These are phyloP conservation scores for Acanthochromis polyacanthus DNA, from an alignment of 2,113 vertebrate genomes.

Conservation along the genomic window DNA sequence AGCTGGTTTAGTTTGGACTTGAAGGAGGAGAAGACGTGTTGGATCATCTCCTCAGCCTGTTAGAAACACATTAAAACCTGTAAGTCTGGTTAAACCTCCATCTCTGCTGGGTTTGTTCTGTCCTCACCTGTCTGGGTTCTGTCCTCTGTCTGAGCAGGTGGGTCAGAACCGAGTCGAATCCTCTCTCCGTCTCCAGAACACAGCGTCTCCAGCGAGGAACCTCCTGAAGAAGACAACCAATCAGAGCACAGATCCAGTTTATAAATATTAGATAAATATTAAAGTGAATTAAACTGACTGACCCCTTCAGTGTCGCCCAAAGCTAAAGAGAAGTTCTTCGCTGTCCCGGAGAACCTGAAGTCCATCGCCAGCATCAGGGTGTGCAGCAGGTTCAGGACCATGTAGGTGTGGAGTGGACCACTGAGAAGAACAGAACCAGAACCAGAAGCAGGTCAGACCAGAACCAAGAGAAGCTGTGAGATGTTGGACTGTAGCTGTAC, in stretches of 20 bases:
- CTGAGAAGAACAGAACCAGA: conserved; percentile 55
- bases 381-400: conserved; percentile 84
- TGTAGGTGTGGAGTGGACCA: conserved; percentile 80
- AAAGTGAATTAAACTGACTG: conserved; percentile 5
- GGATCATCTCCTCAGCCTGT: conserved; percentile 80
- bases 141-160: conserved; percentile 66
- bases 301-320: conserved; percentile 66
- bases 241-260: background rate
- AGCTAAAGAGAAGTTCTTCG: conserved; percentile 66
- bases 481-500: conserved; percentile 52
- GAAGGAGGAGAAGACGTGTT: conserved; percentile 75
- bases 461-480: background rate
- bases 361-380: conserved; percentile 83
- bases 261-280: background rate
- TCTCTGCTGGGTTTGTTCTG: background rate
- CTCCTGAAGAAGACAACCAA: conserved; percentile 50
- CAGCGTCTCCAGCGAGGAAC: conserved; percentile 83
- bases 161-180: conserved; percentile 75
- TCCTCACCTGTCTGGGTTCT: conserved; percentile 69
- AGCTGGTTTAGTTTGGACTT: conserved; percentile 75
- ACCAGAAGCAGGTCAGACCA: background rate
- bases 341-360: conserved; percentile 77
- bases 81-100: background rate
- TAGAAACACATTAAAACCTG: conserved; percentile 10
- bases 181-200: conserved; percentile 76